phyloP scores from a whole-genome alignment of 1,140 invertebrate genomes.

The Phthorimaea operculella region DNA sequence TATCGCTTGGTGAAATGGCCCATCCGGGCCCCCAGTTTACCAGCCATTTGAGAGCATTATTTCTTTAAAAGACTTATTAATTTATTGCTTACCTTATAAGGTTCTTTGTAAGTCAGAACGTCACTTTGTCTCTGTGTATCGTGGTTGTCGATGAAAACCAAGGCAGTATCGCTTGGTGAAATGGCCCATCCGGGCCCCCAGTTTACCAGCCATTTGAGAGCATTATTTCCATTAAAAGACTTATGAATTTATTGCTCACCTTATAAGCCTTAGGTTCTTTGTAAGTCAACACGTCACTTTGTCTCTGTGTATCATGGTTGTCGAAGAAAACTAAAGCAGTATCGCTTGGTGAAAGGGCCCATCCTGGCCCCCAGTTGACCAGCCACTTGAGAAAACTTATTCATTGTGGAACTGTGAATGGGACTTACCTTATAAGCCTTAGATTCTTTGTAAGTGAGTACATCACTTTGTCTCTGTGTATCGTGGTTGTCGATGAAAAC shows the following conservation, averaged over 20 bases:
- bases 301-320: slow-evolving; percentile 78
- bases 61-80: slow-evolving; percentile 65
- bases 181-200: too few relatives aligned
- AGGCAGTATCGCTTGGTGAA: too few relatives aligned
- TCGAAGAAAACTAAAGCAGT: slow-evolving; percentile 70
- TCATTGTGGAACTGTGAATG: slow-evolving; percentile 63
- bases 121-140: slow-evolving; percentile 73
- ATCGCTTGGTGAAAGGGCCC: slow-evolving; percentile 60
- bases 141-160: slow-evolving; percentile 70
- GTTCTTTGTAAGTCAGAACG: slow-evolving; percentile 73
- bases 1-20: slow-evolving; percentile 57
- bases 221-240: too few relatives aligned
- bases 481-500: slow-evolving; percentile 76
- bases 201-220: too few relatives aligned
- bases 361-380: slow-evolving; percentile 64
- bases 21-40: slow-evolving; percentile 67
- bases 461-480: slow-evolving; percentile 70
- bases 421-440: slow-evolving; percentile 74
- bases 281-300: slow-evolving; percentile 70
- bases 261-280: slow-evolving; percentile 74
- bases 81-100: slow-evolving; percentile 52
- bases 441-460: slow-evolving; percentile 73
- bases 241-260: slow-evolving; percentile 52
- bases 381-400: slow-evolving; percentile 69
- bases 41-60: slow-evolving; percentile 69